Base-by-base conservation (phyloP, 1,140 invertebrate genomes). In the Drosophila truncata region DNA sequence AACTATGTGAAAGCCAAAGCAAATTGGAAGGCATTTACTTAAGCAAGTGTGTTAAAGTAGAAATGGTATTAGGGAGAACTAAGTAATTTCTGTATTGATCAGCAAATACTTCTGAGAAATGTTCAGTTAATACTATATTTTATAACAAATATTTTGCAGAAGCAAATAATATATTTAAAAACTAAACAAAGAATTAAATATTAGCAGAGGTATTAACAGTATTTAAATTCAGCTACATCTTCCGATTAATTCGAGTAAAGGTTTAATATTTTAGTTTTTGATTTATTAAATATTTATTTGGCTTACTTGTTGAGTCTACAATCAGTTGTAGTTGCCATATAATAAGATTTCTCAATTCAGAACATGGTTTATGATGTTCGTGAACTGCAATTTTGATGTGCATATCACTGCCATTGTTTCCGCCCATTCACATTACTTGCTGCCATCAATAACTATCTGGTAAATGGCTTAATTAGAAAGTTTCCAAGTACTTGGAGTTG, bases 391-490 rank as follows among this genome's bases (percentile, higher is more conserved):
- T 42, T 49, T 47, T 58, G 52, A 59, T 71, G 52, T 41, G 18
- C 42, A 49, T 50, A 60, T 72, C 44, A 35, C 18, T 71, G 52
- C 5, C 31, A 49, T 50, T 64, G 50, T 18, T 13, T 57, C 41
- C 52, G 50, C 59, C 72, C 71, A 57, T 23, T 65, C 52, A 65
- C 50, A 50, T 42, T 64, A 57, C 60, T 42, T 75, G 23, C 27
- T 23, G 44, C 39, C 52, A 37, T 55, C 41, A 52, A 76, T 65
- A 75, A 58, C 72, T 65, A 76, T 77, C 63, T 67, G 47, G 23
- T n/a, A 63, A 79, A 80, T 84, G 80, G 55, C 72, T 88, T 78
- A 88, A 88, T 87, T 90, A 90, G 78, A 81, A 90, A 87, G 80
- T 88, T 88, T 67, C 69, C 72, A 80, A 84, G 84, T 83, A 61